Base-by-base conservation (phyloP, 2,113 vertebrate species). In the Ctenodactylus gundi region DNA sequence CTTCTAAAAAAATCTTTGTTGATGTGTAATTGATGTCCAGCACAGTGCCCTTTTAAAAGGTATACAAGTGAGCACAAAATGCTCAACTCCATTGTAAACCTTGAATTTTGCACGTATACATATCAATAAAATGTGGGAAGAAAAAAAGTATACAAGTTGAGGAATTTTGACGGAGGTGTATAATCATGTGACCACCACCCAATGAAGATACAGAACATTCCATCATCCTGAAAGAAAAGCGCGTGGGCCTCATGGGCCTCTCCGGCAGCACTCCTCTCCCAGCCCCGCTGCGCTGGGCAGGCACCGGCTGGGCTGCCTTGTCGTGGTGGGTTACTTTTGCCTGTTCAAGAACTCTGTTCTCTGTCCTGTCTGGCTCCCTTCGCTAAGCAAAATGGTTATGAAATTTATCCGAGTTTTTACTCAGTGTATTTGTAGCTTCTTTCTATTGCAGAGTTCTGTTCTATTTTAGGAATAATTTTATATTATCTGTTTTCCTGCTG, bases 181-280 rank as follows among this genome's bases (percentile, higher is more conserved):
- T 10, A 58, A 39, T 31, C 57, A 29, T 11, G 17, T 60, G 65
- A 87, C n/a, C n/a, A 34, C 3, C 31, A 49, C 2, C 20, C 4
- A 23, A 23, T 46, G 41, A 23, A 78, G 64, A 62, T 3, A 34
- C 9, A 36, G 57, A 49, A 36, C 31, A 31, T 4, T 36, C 3
- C 34, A 34, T 36, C 1, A 15, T 49, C 34, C 11, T 44, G 6
- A 20, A n/a, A n/a, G n/a, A n/a, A n/a, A n/a, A n/a, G n/a, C n/a
- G n/a, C n/a, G n/a, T n/a, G n/a, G n/a, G n/a, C n/a, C n/a, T n/a
- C n/a, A n/a, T n/a, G n/a, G n/a, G n/a, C n/a, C 55, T 76, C 53
- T n/a, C 1, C 10, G 34, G 1, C 36, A 25, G 39, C 7, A 7
- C 15, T n/a, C 1, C 25, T 34, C 13, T 10, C 36, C 72, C 21